Conservation (phyloP, 2,113 vertebrate genomes). For the Salvator merianae region DNA sequence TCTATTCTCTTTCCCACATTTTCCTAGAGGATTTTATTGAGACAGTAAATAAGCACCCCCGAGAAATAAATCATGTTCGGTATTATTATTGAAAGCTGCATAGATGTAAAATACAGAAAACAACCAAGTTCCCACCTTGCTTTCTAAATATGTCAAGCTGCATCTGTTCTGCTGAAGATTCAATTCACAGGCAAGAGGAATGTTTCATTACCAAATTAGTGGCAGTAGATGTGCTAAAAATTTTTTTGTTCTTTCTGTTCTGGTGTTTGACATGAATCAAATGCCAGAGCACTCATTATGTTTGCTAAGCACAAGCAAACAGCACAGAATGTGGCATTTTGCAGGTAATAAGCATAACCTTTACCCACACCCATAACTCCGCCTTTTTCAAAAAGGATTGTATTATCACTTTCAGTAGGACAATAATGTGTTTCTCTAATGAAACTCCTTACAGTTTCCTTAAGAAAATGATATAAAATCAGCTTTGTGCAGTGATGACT, state of each 20-base stretch:
- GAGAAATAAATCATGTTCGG: conserved; percentile 54
- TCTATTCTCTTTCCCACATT: background rate
- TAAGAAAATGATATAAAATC: background rate
- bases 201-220: conserved; percentile 44
- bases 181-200: conserved; percentile 42
- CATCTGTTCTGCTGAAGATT: conserved; percentile 35
- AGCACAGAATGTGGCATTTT: conserved; percentile 24
- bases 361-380: background rate
- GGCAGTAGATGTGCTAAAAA: conserved; percentile 11
- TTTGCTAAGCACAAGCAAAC: conserved; percentile 39
- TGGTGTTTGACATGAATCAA: conserved; percentile 23
- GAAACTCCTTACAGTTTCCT: background rate
- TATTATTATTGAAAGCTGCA: conserved; percentile 60
- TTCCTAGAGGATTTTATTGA: conserved; percentile 38
- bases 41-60: conserved; percentile 48
- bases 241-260: conserved; percentile 38
- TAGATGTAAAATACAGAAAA: conserved; percentile 40
- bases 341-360: conserved; percentile 33
- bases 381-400: background rate
- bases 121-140: conserved; percentile 35
- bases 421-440: background rate
- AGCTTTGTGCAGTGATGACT: background rate
- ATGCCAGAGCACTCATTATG: conserved; percentile 46
- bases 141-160: conserved; percentile 32
- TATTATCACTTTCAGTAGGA: conserved; percentile 16